Conservation (phyloP, 2,888 invertebrate genomes). For the Trissolcus japonicus region DNA sequence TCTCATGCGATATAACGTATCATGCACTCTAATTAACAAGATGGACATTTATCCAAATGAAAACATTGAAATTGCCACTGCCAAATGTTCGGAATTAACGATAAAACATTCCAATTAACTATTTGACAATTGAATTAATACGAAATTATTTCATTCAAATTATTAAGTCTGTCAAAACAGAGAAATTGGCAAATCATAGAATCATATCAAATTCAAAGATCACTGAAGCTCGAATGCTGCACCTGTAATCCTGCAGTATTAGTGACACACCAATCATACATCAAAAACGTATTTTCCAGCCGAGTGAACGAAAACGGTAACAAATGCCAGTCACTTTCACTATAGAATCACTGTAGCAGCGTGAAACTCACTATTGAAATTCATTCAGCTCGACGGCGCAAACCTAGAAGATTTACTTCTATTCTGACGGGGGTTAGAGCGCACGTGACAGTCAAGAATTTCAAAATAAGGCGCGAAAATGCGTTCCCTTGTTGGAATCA, state of each 20-base stretch:
- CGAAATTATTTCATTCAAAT: background rate
- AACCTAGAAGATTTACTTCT: conserved; percentile 7
- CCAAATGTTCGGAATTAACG: too few relatives aligned
- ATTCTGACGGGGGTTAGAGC: background rate
- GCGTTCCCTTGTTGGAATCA: background rate
- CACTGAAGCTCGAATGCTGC: background rate
- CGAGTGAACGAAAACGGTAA: conserved; percentile 14
- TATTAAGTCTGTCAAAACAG: background rate
- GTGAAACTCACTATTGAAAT: conserved; percentile 14
- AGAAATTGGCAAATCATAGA: background rate
- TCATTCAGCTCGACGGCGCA: conserved; percentile 10
- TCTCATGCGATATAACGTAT: too few relatives aligned
- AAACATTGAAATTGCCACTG: too few relatives aligned
- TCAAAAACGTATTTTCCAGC: conserved; percentile 21
- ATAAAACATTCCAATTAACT: too few relatives aligned
- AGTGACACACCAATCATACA: conserved; percentile 5
- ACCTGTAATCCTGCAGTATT: background rate
- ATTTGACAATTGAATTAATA: too few relatives aligned
- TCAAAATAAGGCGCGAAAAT: background rate
- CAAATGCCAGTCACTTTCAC: conserved; percentile 38
- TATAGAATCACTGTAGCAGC: conserved; percentile 13
- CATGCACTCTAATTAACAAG: too few relatives aligned
- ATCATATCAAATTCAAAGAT: background rate
- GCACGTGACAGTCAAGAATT: conserved; percentile 6
- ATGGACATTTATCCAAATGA: too few relatives aligned